Evolutionary conservation across 2,888 invertebrate species (phyloP).

Genomic region (Crocallis elinguaria): DNA sequence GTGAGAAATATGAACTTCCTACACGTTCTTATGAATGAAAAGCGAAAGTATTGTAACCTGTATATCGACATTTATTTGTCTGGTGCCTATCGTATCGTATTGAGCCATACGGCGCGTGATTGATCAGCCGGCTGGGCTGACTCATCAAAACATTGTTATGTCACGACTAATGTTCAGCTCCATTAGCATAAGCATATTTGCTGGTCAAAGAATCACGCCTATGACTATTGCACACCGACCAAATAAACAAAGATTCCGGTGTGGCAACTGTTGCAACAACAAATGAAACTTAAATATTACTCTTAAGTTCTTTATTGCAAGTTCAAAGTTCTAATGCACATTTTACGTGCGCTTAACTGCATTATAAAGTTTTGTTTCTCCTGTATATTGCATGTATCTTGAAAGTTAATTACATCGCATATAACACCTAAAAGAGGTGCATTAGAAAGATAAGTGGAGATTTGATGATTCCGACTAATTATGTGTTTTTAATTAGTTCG

Average conservation of each 20-base stretch:
- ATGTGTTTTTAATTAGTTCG: constrained; percentile 14
- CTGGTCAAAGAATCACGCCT: constrained; percentile 30
- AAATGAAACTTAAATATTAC: constrained; percentile 18
- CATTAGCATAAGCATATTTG: constrained; percentile 40
- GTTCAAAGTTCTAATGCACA: constrained; percentile 14
- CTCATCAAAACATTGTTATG: constrained; percentile 53
- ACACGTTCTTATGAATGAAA: constrained; percentile 39
- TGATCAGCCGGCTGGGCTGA: constrained; percentile 46
- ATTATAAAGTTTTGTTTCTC: constrained; percentile 2
- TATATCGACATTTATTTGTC: constrained; percentile 28
- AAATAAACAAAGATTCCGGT: constrained; percentile 51
- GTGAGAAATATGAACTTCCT: constrained; percentile 41
- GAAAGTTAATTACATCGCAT: constrained; percentile 13
- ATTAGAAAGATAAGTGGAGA: not conserved
- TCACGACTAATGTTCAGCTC: constrained; percentile 32
- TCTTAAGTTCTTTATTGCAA: constrained; percentile 12
- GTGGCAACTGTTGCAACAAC: constrained; percentile 42
- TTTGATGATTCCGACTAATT: constrained; percentile 10
- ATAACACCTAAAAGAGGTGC: not conserved
- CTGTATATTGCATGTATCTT: constrained; percentile 1
- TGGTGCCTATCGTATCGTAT: constrained; percentile 23
- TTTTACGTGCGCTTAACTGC: not conserved
- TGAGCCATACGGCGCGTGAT: constrained; percentile 30
- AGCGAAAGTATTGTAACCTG: constrained; percentile 37
- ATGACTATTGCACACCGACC: constrained; percentile 39